A percentile compares a stretch with the other conserved stretches of the same genome.
Evolutionary conservation across 2,888 invertebrate species (phyloP).

Genomic region (Chrysolina oricalcia): DNA sequence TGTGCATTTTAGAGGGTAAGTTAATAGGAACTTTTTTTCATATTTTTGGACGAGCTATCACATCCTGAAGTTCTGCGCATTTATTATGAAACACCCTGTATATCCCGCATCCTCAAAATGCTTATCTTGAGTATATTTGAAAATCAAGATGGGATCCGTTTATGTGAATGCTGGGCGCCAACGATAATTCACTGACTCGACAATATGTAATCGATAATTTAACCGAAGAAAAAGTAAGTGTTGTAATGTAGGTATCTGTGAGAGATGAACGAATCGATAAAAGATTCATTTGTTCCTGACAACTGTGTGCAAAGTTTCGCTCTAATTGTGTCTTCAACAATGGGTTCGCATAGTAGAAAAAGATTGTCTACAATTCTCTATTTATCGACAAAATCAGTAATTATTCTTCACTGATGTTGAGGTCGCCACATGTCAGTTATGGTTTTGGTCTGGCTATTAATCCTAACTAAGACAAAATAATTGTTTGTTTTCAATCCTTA

Average conservation of each 20-base stretch:
- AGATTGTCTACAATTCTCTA: background rate
- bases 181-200: background rate
- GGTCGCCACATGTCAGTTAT: background rate
- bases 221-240: constrained; percentile 28
- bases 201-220: constrained; percentile 22
- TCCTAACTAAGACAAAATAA: no score
- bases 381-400: constrained; percentile 12
- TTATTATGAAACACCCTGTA: no score
- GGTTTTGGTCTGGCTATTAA: no score
- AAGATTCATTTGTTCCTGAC: constrained; percentile 19
- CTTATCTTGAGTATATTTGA: no score
- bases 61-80: no score
- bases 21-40: no score
- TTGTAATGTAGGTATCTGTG: constrained; percentile 31
- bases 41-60: no score
- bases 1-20: no score
- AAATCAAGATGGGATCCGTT: background rate
- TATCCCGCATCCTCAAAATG: no score
- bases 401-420: background rate
- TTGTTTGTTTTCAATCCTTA: no score
- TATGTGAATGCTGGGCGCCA: background rate
- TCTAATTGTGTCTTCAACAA: constrained; percentile 29
- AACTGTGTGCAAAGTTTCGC: constrained; percentile 35
- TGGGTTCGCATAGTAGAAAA: background rate
- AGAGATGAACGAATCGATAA: constrained; percentile 26